Conservation (phyloP, 1,140 invertebrate species). For the Papilio dardanus region DNA sequence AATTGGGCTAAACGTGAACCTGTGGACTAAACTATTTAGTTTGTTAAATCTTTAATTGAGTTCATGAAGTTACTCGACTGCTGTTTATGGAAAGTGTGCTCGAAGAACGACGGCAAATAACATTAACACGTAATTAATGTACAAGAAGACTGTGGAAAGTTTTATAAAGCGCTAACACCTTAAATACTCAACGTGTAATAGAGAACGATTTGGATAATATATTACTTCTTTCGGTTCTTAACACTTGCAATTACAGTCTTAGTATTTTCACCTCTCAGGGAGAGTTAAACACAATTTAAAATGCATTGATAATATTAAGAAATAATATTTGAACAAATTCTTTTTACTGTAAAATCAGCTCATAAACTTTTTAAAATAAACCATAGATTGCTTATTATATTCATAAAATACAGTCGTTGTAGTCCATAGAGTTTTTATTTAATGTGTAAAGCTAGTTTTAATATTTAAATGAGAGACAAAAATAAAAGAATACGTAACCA, state of each 20-base stretch:
- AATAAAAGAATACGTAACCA: not conserved
- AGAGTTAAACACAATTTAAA: too few relatives aligned
- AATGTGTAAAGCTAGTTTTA: not conserved
- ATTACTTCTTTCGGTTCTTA: not conserved
- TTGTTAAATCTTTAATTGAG: conserved; percentile 2
- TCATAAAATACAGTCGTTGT: too few relatives aligned
- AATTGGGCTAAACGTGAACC: not conserved
- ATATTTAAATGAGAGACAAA: not conserved
- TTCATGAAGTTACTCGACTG: conserved; percentile 22
- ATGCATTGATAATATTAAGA: too few relatives aligned
- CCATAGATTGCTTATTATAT: too few relatives aligned
- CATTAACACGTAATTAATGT: conserved; percentile 27
- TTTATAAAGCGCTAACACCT: conserved; percentile 8
- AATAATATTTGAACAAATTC: too few relatives aligned
- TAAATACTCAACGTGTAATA: not conserved
- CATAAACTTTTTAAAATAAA: too few relatives aligned
- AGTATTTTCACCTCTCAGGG: too few relatives aligned
- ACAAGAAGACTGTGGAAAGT: conserved; percentile 5
- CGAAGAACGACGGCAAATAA: conserved; percentile 23
- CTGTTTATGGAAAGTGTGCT: conserved; percentile 21
- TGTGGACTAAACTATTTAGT: not conserved
- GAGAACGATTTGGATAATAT: not conserved
- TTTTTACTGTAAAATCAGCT: too few relatives aligned
- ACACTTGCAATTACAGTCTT: not conserved
- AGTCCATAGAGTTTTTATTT: too few relatives aligned